Evolutionary conservation across 2,113 vertebrate genomes (phyloP).

Genomic region (Struthidea cinerea): DNA sequence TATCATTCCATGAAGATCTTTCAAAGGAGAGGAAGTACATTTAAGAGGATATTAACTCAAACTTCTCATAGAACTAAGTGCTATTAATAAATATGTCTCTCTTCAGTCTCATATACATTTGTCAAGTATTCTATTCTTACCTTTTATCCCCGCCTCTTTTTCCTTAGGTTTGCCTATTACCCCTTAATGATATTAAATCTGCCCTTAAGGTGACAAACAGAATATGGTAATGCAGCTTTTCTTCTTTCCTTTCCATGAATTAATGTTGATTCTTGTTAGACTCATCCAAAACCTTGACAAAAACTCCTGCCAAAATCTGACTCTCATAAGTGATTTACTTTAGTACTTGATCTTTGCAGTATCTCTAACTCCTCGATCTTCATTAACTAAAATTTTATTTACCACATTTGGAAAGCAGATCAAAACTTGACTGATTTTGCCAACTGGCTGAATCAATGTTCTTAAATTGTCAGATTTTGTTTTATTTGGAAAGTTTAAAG

Average conservation of each 20-base stretch:
- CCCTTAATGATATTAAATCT: background rate
- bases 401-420: background rate
- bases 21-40: background rate
- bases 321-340: background rate
- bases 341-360: background rate
- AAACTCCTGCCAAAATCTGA: background rate
- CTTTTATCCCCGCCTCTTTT: background rate
- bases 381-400: background rate
- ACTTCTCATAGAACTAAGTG: background rate
- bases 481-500: background rate
- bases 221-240: background rate
- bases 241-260: background rate
- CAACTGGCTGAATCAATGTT: background rate
- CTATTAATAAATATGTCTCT: background rate
- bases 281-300: background rate
- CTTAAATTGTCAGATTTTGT: background rate
- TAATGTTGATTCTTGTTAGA: background rate
- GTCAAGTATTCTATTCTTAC: background rate
- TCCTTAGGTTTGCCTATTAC: background rate
- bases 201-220: background rate
- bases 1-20: background rate
- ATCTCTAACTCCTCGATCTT: background rate
- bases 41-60: background rate
- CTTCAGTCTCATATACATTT: background rate
- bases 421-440: background rate